Evolutionary conservation across 1,140 invertebrate species (phyloP), one percentile per base, ranked within the genome.

Genomic region (Drosophila guanche): DNA sequence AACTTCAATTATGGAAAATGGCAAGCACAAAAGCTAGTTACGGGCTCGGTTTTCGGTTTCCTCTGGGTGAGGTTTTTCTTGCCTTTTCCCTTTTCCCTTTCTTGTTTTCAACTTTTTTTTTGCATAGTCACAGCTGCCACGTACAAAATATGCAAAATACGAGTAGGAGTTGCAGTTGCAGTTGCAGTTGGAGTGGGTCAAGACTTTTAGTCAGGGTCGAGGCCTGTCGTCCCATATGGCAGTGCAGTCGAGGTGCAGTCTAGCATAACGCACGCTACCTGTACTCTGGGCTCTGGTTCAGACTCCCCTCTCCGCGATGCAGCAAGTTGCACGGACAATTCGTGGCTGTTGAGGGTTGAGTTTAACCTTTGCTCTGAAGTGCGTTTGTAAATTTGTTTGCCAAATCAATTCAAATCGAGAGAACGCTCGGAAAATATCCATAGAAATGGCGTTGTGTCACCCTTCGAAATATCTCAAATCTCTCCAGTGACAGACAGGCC

Each of bases 1-100:
- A 70, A 80, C 77, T 80, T 80, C 73, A 81, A 81, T 81, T 81
- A 81, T 20, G 51, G 57, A 41, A 69, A 61, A 61, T 72, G 33
- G 53, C 62, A 63, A 63, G 58, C 61, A 63, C 42, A 12, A 20
- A 37, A 37, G 62, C 62, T 68, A 48, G 63, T 48, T 68, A 47
- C 12, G 50, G 50, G 50, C 47, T 29, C 55, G 55, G 48, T 23
- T 6, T 14, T 43, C 45, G 59, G 27, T 23, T 65, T 48, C 25
- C 59, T 52, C 12, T 41, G 25, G 46, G 8, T 40, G 16, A n/a
- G 22, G 42, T 42, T 70, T 63, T 25, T 8, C 14, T 42, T 43
- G 22, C 29, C 22, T 33, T 37, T 16, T 62, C 8, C n/a, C 16
- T 29, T 52, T 4, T 23, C 5, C 6, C 20, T 20, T n/a, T 53